Conservation (phyloP, 1,140 invertebrate genomes). For the Brachionus manjavacas region DNA sequence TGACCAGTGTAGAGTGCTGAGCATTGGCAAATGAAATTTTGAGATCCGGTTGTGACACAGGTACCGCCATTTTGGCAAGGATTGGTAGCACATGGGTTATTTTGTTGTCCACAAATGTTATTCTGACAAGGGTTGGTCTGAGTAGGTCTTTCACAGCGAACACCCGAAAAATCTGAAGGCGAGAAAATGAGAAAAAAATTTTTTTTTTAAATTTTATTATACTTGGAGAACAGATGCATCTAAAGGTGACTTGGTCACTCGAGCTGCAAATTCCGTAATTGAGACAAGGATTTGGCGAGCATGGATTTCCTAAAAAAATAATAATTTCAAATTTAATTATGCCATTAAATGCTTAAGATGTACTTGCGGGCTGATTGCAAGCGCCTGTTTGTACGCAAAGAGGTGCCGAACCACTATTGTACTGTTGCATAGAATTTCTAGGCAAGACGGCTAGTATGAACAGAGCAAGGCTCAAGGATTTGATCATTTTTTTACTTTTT, state of each 20-base stretch:
- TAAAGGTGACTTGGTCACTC: slow-evolving; percentile 11
- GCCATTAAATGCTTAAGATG: background rate
- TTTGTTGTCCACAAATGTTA: slow-evolving; percentile 61
- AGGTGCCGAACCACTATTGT: background rate
- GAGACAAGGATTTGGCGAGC: slow-evolving; percentile 29
- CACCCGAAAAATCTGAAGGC: background rate
- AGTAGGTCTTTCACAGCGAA: background rate
- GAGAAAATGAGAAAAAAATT: background rate
- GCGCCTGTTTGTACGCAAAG: background rate
- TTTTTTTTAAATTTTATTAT: background rate
- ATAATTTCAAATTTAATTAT: too few species aligned
- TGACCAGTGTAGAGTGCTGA: slow-evolving; percentile 66
- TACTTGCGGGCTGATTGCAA: background rate
- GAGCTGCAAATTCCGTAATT: slow-evolving; percentile 37
- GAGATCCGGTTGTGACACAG: slow-evolving; percentile 69
- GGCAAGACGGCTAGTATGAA: background rate
- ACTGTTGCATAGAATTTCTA: background rate
- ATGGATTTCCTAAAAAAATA: slow-evolving; percentile 15
- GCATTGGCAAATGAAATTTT: slow-evolving; percentile 63
- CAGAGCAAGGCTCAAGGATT: background rate
- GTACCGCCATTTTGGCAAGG: slow-evolving; percentile 92
- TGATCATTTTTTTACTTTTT: background rate
- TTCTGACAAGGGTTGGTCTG: background rate
- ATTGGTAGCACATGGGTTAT: background rate
- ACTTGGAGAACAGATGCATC: slow-evolving; percentile 39